Evolutionary conservation across 2,113 vertebrate species (phyloP).

Genomic region (Ictidomys tridecemlineatus): DNA sequence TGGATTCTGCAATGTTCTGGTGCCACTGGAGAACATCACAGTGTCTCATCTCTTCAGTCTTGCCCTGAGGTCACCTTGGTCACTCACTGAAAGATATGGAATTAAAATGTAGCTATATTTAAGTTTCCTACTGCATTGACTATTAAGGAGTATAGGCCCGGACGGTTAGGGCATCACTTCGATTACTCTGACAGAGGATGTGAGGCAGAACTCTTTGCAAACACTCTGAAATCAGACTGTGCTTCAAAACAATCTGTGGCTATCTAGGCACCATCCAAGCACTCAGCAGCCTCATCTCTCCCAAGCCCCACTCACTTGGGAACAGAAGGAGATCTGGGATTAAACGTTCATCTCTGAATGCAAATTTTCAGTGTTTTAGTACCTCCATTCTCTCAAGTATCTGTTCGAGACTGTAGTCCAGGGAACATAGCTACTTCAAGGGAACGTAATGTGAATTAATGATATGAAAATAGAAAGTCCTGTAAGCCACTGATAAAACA

Average conservation of each 20-base stretch:
- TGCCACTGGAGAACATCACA: background rate
- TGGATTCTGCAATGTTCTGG: background rate
- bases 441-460: background rate
- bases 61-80: background rate
- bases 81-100: background rate
- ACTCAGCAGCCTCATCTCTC: background rate
- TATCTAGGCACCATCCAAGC: too few relatives aligned
- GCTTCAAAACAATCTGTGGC: background rate
- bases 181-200: background rate
- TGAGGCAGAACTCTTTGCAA: background rate
- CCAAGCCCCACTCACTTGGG: background rate
- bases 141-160: background rate
- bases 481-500: background rate
- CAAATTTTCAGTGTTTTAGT: background rate
- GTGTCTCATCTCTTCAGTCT: background rate
- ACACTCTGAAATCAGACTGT: background rate
- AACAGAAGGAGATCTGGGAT: background rate
- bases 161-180: background rate
- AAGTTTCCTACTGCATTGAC: background rate
- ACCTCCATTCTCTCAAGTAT: background rate
- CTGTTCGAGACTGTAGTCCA: background rate
- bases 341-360: background rate
- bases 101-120: background rate
- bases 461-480: background rate
- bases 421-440: background rate